Evolutionary conservation across 2,113 vertebrate genomes (phyloP), one percentile per base, ranked within the genome.

Genomic region (Haemorhous mexicanus): DNA sequence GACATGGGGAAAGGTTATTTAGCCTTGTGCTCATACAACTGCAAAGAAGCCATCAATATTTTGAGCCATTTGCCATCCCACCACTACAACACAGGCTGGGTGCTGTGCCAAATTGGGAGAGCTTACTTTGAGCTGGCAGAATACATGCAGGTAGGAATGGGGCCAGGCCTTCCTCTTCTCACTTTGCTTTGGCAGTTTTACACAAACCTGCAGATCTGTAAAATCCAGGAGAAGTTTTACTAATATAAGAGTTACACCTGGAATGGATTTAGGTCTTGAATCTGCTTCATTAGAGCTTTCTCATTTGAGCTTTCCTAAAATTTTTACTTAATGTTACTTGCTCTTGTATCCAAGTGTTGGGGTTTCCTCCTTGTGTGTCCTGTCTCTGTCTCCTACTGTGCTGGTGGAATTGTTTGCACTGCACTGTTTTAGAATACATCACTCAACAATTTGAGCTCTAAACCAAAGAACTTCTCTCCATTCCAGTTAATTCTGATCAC

Each of bases 1-100:
- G 99, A 99, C 86, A 99, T 99, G 96, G 99, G 99, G 6, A 99
- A 99, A 82, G 99, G 99, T 79, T 99, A 99, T 93, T 98, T 99
- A 95, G 99, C 99, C n/a, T 97, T 99, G 95, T 99, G 99, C 84
- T 99, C 99, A 0, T 99, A 99, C 97, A 99, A 98, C 98, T 99
- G 99, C 95, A 99, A 98, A 97, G 99, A 99, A 93, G 99, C 99
- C 66, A 99, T 99, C 90, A 98, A 94, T 93, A 99, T 99, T 90
- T 95, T 99, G 92, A 99, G 98, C 93, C 98, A 99, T 67, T 98
- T 99, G 8, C 99, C 99, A 20, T 99, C 99, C 53, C 99, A 99
- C 92, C 99, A 99, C 97, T 99, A 99, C 97, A 99, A 99, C 97
- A 99, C 99, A 1, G 99, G 99, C 92, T 99, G 99, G 99, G 99